A percentile compares a stretch with the other conserved stretches of the same genome.
Evolutionary conservation across 2,113 vertebrate species (phyloP).

Genomic region (Nesospiza acunhae): DNA sequence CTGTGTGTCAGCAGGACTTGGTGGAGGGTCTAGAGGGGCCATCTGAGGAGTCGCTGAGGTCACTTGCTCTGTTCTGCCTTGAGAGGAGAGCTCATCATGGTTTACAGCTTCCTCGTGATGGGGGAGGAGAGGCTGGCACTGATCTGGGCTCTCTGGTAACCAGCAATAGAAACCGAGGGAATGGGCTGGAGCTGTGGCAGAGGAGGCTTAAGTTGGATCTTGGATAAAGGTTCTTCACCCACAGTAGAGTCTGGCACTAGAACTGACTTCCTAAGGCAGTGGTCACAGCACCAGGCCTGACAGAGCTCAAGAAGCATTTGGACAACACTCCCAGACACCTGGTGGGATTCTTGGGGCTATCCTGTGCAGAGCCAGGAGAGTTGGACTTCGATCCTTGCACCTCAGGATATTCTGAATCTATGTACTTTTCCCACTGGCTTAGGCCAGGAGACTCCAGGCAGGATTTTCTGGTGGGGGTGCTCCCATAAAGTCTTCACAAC

Average conservation of each 20-base stretch:
- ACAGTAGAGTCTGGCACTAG: neutral
- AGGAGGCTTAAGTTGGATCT: neutral
- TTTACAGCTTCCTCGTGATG: accelerated
- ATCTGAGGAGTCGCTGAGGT: neutral
- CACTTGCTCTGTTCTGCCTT: neutral
- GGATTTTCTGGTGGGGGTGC: neutral
- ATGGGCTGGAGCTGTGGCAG: neutral
- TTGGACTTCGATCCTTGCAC: neutral
- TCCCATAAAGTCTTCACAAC: neutral
- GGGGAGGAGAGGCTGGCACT: neutral
- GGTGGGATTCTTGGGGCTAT: neutral
- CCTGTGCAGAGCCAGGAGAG: neutral
- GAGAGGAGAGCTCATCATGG: neutral
- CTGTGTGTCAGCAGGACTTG: neutral
- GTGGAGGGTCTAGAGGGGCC: neutral
- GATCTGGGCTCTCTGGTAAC: neutral
- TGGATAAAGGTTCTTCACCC: neutral
- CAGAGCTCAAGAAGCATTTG: neutral
- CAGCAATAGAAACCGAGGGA: accelerated
- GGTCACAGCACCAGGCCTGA: neutral
- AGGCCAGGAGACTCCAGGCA: neutral
- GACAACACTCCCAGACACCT: neutral
- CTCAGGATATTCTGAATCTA: neutral
- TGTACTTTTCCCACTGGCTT: neutral
- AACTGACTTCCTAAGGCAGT: neutral